These are phyloP conservation scores for Osmerus eperlanus DNA, from an alignment of 2,113 vertebrate species.

Conservation along the genomic window DNA sequence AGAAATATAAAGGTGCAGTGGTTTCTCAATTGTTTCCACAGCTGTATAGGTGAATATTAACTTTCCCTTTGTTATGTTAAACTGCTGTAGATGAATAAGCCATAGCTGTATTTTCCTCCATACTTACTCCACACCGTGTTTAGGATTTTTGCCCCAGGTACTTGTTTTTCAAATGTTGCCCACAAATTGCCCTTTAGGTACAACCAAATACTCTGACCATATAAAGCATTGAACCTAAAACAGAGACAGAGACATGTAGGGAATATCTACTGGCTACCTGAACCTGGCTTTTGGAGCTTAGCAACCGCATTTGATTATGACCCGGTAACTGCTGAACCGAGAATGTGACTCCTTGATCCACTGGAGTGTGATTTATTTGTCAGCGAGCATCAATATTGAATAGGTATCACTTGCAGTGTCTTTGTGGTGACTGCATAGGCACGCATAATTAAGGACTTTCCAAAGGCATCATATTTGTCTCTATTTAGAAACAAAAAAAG, in stretches of 20 bases:
- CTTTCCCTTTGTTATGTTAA: no score
- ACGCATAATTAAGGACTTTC: neutral
- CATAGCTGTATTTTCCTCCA: no score
- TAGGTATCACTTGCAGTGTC: slow-evolving; percentile 27
- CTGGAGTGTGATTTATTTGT: slow-evolving; percentile 37
- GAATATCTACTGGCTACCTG: neutral
- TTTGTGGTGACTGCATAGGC: slow-evolving; percentile 37
- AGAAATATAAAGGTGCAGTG: no score
- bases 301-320: no score
- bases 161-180: slow-evolving; percentile 25
- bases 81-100: no score
- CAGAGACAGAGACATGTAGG: slow-evolving; percentile 33
- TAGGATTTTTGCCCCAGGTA: no score
- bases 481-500: neutral
- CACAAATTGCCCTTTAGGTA: slow-evolving; percentile 42
- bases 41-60: no score
- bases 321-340: no score
- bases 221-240: slow-evolving; percentile 26
- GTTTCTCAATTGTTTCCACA: no score
- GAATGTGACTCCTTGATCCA: neutral
- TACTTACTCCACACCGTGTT: no score
- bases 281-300: no score
- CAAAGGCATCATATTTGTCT: neutral
- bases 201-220: slow-evolving; percentile 44
- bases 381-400: slow-evolving; percentile 45